These are phyloP conservation scores for Sinosuthora webbiana DNA, from an alignment of 2,113 vertebrate genomes.

Conservation along the genomic window DNA sequence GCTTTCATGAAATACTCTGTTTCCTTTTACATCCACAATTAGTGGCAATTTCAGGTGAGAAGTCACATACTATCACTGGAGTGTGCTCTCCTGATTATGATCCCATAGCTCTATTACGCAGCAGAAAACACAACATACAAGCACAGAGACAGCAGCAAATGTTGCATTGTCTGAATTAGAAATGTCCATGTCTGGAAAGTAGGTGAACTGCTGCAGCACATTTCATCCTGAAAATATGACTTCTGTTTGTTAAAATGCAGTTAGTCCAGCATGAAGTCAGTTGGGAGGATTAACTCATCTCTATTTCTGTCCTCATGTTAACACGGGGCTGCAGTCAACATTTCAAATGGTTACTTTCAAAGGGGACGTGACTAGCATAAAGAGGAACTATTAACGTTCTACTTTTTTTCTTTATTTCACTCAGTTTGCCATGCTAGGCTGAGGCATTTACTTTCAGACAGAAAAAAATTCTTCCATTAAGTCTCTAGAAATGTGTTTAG, in stretches of 20 bases:
- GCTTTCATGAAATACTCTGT: neutral
- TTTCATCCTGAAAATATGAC: neutral
- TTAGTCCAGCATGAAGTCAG: neutral
- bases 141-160: neutral
- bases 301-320: neutral
- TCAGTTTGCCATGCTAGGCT: neutral
- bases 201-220: neutral
- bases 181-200: neutral
- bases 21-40: neutral
- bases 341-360: neutral
- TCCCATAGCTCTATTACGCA: neutral
- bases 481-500: neutral
- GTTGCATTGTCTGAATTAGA: neutral
- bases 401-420: neutral
- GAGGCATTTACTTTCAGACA: neutral
- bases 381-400: neutral
- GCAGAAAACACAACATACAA: neutral
- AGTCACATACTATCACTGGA: neutral
- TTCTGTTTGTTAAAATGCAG: neutral
- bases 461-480: neutral
- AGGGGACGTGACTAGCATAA: neutral
- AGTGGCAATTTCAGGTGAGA: neutral
- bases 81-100: neutral
- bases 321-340: neutral
- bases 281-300: neutral